These are phyloP conservation scores for Drosophila fulvimacula DNA, from an alignment of 2,888 invertebrate genomes.

Conservation along the genomic window DNA sequence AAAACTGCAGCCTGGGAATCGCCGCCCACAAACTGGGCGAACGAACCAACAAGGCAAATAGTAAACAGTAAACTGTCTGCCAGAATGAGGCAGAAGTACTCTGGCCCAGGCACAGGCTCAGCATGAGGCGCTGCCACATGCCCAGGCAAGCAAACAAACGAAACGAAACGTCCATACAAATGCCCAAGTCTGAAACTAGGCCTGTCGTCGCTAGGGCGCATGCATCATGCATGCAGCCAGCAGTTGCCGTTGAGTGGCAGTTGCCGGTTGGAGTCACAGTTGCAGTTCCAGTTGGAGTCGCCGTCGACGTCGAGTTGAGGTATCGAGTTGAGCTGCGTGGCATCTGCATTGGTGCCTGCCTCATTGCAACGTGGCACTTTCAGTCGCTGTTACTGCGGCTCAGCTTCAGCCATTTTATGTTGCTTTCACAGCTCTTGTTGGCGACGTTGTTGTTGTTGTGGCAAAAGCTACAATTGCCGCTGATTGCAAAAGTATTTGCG, in stretches of 20 bases:
- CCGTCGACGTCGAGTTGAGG: conserved; percentile 35
- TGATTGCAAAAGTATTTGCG: conserved; percentile 70
- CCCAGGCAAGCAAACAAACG: conserved; percentile 48
- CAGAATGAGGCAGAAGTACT: conserved; percentile 32
- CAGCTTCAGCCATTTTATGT: conserved; percentile 45
- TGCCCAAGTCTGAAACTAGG: conserved; percentile 44
- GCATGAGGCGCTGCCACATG: conserved; percentile 9
- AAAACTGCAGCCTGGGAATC: conserved; percentile 29
- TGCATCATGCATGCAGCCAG: conserved; percentile 56
- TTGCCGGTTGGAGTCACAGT: conserved; percentile 21
- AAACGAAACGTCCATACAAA: conserved; percentile 59
- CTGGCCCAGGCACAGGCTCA: not conserved
- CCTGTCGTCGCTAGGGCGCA: conserved; percentile 41
- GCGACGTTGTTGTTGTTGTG: conserved; percentile 19
- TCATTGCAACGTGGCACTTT: conserved; percentile 46
- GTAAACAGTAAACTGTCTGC: conserved; percentile 58
- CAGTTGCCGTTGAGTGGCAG: conserved; percentile 39
- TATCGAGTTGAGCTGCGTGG: conserved; percentile 31
- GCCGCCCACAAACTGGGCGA: conserved; percentile 25
- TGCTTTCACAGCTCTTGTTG: conserved; percentile 12
- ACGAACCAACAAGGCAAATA: conserved; percentile 64
- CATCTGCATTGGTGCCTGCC: conserved; percentile 33
- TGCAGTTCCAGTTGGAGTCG: conserved; percentile 30
- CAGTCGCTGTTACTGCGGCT: conserved; percentile 27
- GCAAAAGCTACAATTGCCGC: conserved; percentile 64